A percentile compares a stretch with the other conserved stretches of the same genome.
These are phyloP conservation scores for Garra rufa DNA, from an alignment of 2,113 vertebrate genomes.

Conservation along the genomic window DNA sequence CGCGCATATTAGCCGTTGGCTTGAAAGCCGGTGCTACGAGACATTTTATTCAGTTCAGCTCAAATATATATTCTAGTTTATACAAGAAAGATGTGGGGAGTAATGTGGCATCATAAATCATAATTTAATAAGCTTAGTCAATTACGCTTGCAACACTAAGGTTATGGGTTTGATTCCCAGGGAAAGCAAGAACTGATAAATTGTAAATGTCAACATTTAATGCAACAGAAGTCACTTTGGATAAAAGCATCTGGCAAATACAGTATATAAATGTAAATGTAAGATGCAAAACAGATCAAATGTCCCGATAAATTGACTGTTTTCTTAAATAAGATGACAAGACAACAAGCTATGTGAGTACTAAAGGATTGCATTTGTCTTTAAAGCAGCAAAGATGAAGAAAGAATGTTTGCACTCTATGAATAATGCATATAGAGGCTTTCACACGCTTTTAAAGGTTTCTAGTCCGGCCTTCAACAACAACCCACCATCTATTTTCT, in stretches of 20 bases:
- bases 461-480: not conserved
- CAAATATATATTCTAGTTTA: not conserved
- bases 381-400: conserved; percentile 25
- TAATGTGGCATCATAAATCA: conserved; percentile 2
- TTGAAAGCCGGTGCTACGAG: not conserved
- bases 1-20: not conserved
- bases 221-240: not conserved
- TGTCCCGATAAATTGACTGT: not conserved
- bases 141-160: not conserved
- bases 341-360: not conserved
- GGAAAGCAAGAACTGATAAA: not conserved
- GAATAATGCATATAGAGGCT: conserved; percentile 40
- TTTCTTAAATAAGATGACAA: not conserved
- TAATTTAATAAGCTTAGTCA: not conserved
- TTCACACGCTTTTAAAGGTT: conserved; percentile 31
- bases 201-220: not conserved
- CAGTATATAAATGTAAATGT: not conserved
- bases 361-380: conserved; percentile 14
- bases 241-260: not conserved
- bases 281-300: not conserved
- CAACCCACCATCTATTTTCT: not conserved
- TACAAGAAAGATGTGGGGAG: not conserved
- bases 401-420: conserved; percentile 40
- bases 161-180: not conserved
- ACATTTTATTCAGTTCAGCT: not conserved